These are phyloP conservation scores for Venturia canescens DNA, from an alignment of 1,140 invertebrate species.

Conservation along the genomic window DNA sequence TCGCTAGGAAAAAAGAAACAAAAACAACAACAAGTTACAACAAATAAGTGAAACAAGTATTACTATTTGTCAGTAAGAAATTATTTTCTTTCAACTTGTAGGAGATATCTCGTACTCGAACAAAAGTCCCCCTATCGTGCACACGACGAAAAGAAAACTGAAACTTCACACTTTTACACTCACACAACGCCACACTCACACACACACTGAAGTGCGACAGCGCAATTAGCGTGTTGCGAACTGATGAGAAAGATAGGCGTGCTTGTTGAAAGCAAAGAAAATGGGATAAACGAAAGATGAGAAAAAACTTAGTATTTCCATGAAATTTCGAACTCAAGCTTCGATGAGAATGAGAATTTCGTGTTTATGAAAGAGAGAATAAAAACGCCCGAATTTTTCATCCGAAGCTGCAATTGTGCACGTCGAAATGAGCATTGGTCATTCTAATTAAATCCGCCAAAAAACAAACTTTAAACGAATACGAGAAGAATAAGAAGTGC, in stretches of 20 bases:
- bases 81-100: too few species aligned
- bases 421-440: constrained; percentile 30
- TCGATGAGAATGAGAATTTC: constrained; percentile 8
- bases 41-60: constrained; percentile 18
- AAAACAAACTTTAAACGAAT: background rate
- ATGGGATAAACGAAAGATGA: constrained; percentile 12
- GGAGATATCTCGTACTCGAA: constrained; percentile 20
- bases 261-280: constrained; percentile 50
- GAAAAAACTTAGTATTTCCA: constrained; percentile 26
- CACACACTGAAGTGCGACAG: constrained; percentile 38
- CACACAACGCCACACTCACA: constrained; percentile 25
- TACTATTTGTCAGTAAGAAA: too few species aligned
- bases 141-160: too few species aligned
- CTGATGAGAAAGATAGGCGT: constrained; percentile 72
- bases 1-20: constrained; percentile 16
- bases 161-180: too few species aligned
- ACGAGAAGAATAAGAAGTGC: background rate
- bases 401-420: background rate
- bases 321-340: constrained; percentile 21
- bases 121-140: constrained; percentile 9
- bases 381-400: constrained; percentile 32
- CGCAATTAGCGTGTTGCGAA: constrained; percentile 61
- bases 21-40: constrained; percentile 27
- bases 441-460: constrained; percentile 40
- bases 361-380: background rate